Evolutionary conservation across 2,888 invertebrate species (phyloP).

Genomic region (Dilophus febrilis): DNA sequence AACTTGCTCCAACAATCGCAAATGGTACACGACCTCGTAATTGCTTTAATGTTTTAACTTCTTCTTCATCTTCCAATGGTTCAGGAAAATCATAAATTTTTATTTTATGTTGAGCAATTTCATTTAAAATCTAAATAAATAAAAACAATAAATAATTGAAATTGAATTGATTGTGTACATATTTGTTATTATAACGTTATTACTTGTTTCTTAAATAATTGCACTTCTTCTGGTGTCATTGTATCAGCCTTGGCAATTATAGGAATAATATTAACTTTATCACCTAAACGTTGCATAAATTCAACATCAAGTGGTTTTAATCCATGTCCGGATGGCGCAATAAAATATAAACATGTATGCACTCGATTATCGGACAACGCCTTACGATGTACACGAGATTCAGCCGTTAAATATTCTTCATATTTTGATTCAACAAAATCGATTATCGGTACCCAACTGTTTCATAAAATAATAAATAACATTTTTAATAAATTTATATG

Average conservation of each 20-base stretch:
- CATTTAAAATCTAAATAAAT: conserved; percentile 38
- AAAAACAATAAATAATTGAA: too few species aligned
- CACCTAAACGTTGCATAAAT: conserved; percentile 96
- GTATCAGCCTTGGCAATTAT: conserved; percentile 98
- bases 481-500: background rate
- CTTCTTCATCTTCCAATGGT: conserved; percentile 56
- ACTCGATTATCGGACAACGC: conserved; percentile 84
- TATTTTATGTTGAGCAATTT: conserved; percentile 93
- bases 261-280: conserved; percentile 98
- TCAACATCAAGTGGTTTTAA: conserved; percentile 95
- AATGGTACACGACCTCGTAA: conserved; percentile 87
- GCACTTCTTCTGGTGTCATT: conserved; percentile 93
- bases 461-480: background rate
- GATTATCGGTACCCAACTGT: conserved; percentile 90
- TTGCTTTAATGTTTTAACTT: conserved; percentile 64
- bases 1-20: conserved; percentile 96
- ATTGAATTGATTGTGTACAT: too few species aligned
- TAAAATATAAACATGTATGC: conserved; percentile 96
- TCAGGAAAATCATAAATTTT: conserved; percentile 98
- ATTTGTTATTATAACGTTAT: too few species aligned
- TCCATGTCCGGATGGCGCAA: conserved; percentile 94
- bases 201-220: conserved; percentile 87
- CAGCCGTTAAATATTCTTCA: conserved; percentile 93
- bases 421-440: conserved; percentile 96
- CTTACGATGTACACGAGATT: conserved; percentile 85